phyloP scores from a whole-genome alignment of 2,113 vertebrate species.

The Heptranchias perlo region DNA sequence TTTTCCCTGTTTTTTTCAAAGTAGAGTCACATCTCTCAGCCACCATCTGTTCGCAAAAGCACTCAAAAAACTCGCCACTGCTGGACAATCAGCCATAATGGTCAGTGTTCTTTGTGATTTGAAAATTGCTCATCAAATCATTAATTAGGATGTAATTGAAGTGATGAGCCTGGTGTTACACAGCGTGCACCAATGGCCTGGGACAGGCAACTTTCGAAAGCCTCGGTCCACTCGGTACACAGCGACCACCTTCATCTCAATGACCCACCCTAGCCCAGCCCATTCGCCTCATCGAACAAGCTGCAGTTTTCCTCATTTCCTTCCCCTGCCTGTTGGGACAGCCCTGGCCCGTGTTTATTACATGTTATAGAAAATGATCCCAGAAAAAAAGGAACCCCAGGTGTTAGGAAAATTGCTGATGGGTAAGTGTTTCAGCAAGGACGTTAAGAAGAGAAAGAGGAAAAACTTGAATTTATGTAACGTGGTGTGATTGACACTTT shows the following conservation, averaged over 20 bases:
- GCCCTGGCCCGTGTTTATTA: background rate
- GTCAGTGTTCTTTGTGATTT: background rate
- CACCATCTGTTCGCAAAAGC: background rate
- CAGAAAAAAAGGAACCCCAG: background rate
- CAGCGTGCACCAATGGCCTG: background rate
- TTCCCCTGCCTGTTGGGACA: background rate
- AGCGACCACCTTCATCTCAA: no score
- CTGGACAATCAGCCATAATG: background rate
- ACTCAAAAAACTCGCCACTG: background rate
- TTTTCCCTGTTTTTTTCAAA: background rate
- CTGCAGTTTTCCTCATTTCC: background rate
- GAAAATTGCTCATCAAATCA: background rate
- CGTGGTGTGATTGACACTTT: no score
- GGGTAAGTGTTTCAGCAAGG: background rate
- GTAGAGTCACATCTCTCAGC: background rate
- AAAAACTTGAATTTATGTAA: background rate
- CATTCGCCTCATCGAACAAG: no score
- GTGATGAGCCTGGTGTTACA: background rate
- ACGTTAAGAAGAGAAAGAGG: background rate
- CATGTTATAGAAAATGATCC: background rate
- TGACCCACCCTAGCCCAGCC: no score
- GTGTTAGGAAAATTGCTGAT: background rate
- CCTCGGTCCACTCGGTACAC: background rate
- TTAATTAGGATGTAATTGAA: background rate
- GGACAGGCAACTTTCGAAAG: background rate